A percentile compares a stretch with the other conserved stretches of the same genome.
phyloP scores from a whole-genome alignment of 1,140 invertebrate genomes.

The Drosophila miranda region DNA sequence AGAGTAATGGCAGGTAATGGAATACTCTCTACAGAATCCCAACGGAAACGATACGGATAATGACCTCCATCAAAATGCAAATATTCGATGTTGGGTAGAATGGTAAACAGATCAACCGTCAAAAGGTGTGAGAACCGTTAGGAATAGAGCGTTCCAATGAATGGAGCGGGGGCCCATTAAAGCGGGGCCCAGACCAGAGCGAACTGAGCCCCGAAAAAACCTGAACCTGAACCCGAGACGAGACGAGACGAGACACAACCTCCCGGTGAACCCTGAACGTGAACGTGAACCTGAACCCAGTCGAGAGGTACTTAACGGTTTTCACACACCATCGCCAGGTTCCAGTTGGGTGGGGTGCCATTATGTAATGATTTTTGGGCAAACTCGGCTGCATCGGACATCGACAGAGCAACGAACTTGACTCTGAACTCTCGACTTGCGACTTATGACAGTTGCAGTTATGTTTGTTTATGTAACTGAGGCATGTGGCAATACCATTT shows the following conservation, averaged over 20 bases:
- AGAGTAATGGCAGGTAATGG: neutral
- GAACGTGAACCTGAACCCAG: conserved; percentile 29
- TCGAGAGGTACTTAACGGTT: conserved; percentile 51
- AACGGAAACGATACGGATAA: neutral
- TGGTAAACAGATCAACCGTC: neutral
- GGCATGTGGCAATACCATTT: conserved; percentile 22
- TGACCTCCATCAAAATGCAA: conserved; percentile 46
- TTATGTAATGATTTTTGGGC: conserved; percentile 60
- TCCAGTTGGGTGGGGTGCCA: conserved; percentile 29
- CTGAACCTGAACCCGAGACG: conserved; percentile 35
- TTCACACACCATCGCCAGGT: conserved; percentile 61
- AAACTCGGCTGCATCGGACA: conserved; percentile 32
- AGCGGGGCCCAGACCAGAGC: conserved; percentile 21
- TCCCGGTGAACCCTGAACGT: conserved; percentile 25
- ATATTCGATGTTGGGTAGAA: conserved; percentile 24
- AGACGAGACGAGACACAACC: conserved; percentile 20
- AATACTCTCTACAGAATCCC: no score
- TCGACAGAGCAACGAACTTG: conserved; percentile 59
- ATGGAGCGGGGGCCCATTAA: conserved; percentile 3
- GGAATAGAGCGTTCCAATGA: conserved; percentile 9
- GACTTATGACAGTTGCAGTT: no score
- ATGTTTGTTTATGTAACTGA: conserved; percentile 41
- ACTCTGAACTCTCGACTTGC: conserved; percentile 1
- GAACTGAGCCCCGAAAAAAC: conserved; percentile 4
- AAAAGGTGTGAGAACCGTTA: conserved; percentile 57